Evolutionary conservation across 2,888 invertebrate species (phyloP), one percentile per base, ranked within the genome.

Genomic region (Zelleria hepariella): DNA sequence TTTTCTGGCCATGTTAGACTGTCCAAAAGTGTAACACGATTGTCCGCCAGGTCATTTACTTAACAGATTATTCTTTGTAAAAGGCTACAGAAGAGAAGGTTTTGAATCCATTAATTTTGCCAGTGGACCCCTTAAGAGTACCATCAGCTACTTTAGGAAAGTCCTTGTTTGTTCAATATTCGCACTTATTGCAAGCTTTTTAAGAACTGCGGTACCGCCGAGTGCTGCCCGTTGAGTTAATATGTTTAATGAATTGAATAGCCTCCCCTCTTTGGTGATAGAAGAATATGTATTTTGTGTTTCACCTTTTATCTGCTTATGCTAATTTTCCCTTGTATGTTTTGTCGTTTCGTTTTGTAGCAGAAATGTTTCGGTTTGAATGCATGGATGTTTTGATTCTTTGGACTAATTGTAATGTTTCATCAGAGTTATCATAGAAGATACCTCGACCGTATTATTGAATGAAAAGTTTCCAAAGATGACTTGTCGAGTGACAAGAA

Each of bases 31-130:
- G 77, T 85, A 86, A 86, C 86, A 77, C 83, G 84, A 87, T 87
- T 86, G 86, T 87, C 86, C 82, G 82, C 70, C 77, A 78, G 79
- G 86, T 86, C 86, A 88, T 88, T 88, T 87, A 88, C 87, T 88
- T 88, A 87, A 81, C 83, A 87, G 87, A 87, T 88, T 86, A 88
- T 87, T 87, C 87, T 87, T 87, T 87, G 86, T 86, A 77, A 78
- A 83, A 82, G 86, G 86, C 8, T 20, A 32, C 32, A 55, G 85
- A 85, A 82, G 82, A 79, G 84, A 86, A 82, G 82, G 80, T 82
- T 88, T 86, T 87, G 87, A 86, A 86, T 87, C 86, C 87, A 87
- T 88, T 87, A 86, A 88, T 86, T 80, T 82, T 70, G 71, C 78
- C 85, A 85, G 80, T 15, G 83, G 86, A 86, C 84, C 86, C 87